A percentile compares a stretch with the other conserved stretches of the same genome.
Conservation (phyloP, 2,797 vertebrate species). For the Chaetophractus vellerosus region DNA sequence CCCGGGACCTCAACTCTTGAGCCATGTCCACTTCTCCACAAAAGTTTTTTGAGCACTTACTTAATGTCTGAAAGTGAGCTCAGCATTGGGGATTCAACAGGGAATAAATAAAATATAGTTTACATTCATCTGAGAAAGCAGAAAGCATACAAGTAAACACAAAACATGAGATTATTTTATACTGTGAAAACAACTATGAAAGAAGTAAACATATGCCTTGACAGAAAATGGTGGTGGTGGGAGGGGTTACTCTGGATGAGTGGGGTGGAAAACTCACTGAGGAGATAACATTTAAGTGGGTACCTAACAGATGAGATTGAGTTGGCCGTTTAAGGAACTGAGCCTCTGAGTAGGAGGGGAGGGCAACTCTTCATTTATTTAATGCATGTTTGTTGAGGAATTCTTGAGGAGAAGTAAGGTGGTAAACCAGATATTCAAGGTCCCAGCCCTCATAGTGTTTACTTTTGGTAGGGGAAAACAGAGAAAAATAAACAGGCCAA, state of each 20-base stretch:
- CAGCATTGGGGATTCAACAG: background rate
- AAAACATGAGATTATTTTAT: background rate
- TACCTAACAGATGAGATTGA: background rate
- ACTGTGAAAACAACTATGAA: background rate
- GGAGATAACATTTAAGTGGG: background rate
- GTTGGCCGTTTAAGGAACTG: background rate
- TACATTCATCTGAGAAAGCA: background rate
- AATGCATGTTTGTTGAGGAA: background rate
- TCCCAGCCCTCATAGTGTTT: background rate
- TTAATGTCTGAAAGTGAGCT: background rate
- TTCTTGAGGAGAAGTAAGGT: background rate
- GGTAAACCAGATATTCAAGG: background rate
- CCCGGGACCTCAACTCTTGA: too few relatives aligned
- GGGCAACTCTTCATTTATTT: background rate
- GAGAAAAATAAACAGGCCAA: slow-evolving; percentile 25
- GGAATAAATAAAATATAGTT: background rate
- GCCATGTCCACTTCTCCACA: too few relatives aligned
- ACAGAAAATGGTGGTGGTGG: background rate
- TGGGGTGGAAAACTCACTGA: too few relatives aligned
- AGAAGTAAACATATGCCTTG: background rate
- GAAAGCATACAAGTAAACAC: background rate
- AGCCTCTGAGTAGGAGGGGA: background rate
- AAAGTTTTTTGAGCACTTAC: background rate
- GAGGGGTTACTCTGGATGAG: background rate
- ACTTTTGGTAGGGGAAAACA: background rate